These are phyloP conservation scores for Phyllopteryx taeniolatus DNA, from an alignment of 2,113 vertebrate genomes.

Conservation along the genomic window DNA sequence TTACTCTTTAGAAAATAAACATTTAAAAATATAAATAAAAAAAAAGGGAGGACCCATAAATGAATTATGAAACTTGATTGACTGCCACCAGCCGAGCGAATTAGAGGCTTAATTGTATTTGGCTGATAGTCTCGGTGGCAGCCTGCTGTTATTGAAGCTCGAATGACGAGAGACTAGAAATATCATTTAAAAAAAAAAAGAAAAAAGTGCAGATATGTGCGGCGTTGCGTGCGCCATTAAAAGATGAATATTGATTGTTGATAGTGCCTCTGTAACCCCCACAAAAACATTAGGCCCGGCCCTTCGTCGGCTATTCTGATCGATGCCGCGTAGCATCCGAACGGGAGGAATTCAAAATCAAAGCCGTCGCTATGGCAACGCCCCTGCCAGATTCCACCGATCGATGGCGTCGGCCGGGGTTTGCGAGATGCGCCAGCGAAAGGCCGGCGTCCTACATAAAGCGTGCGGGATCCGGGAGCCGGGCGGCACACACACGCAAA, in stretches of 20 bases:
- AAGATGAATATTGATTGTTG: conserved; percentile 51
- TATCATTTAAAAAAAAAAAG: conserved; percentile 7
- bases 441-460: conserved; percentile 79
- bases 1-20: conserved; percentile 16
- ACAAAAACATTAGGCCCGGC: conserved; percentile 42
- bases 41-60: conserved; percentile 15
- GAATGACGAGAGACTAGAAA: conserved; percentile 33
- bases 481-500: conserved; percentile 44
- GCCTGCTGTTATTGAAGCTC: conserved; percentile 34
- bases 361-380: conserved; percentile 78
- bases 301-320: conserved; percentile 50
- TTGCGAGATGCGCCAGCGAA: conserved; percentile 69
- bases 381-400: conserved; percentile 80
- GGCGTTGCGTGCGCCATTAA: conserved; percentile 19
- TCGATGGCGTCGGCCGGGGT: conserved; percentile 68
- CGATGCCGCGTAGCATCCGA: conserved; percentile 69
- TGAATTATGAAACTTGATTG: conserved; percentile 47
- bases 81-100: conserved; percentile 46
- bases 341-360: conserved; percentile 73
- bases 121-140: conserved; percentile 40
- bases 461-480: conserved; percentile 62
- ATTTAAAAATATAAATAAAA: conserved; percentile 5
- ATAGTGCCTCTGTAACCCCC: conserved; percentile 16
- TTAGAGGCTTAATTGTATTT: conserved; percentile 45
- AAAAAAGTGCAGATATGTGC: conserved; percentile 10